Percentiles rank a stretch among this genome's conserved stretches.
Conservation (phyloP, 2,797 vertebrate species). For the Toxotes lorentzi region DNA sequence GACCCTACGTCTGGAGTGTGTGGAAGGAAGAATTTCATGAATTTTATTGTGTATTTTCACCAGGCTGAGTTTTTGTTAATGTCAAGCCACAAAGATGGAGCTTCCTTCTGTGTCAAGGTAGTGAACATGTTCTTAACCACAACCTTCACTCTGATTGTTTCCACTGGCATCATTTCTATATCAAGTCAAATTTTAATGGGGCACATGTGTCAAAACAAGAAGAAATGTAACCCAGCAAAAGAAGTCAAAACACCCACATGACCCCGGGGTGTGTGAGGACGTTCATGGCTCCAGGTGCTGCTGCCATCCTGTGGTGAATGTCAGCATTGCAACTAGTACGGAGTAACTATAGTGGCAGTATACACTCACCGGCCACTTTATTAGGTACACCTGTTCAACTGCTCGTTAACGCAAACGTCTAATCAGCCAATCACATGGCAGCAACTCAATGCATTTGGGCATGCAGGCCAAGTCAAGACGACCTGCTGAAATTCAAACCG, state of each 20-base stretch:
- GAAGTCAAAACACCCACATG: background rate
- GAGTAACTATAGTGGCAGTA: background rate
- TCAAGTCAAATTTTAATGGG: too few relatives aligned
- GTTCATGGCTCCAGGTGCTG: background rate
- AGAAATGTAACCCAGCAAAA: background rate
- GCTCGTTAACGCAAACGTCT: too few relatives aligned
- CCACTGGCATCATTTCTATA: too few relatives aligned
- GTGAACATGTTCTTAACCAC: background rate
- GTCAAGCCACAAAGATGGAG: too few relatives aligned
- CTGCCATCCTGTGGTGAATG: constrained; percentile 51
- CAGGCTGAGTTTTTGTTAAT: background rate
- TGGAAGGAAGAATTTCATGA: background rate
- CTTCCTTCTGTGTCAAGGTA: background rate
- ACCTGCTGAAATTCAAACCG: too few relatives aligned
- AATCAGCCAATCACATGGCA: too few relatives aligned
- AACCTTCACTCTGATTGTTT: background rate
- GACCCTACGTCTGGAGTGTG: background rate
- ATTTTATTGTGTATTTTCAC: background rate
- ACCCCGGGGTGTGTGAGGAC: background rate
- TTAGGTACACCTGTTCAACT: too few relatives aligned
- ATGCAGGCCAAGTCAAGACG: too few relatives aligned
- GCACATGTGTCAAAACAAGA: too few relatives aligned
- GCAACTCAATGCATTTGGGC: too few relatives aligned
- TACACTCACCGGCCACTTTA: background rate
- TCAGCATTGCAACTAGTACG: constrained; percentile 28